A percentile compares a stretch with the other conserved stretches of the same genome.
Evolutionary conservation across 2,797 vertebrate genomes (phyloP).

Genomic region (Malurus splendens): DNA sequence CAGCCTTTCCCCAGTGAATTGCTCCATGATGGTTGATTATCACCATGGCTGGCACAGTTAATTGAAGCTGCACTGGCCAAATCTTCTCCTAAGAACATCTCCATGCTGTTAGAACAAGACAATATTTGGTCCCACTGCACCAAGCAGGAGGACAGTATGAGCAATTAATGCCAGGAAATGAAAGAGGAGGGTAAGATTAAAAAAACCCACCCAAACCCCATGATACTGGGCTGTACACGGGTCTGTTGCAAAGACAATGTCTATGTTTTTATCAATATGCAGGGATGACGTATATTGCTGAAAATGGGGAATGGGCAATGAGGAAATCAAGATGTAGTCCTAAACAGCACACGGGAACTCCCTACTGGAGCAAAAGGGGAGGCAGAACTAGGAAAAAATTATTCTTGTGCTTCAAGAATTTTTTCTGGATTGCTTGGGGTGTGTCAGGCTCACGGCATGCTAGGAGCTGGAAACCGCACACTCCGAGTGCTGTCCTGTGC

Average conservation of each 20-base stretch:
- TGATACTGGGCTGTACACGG: background rate
- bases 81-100: background rate
- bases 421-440: conserved; percentile 20
- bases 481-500: background rate
- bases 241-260: background rate
- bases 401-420: conserved; percentile 38
- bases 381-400: background rate
- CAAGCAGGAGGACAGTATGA: background rate
- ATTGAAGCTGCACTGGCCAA: background rate
- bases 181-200: background rate
- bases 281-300: background rate
- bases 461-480: background rate
- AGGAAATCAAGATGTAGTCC: background rate
- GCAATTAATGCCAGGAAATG: background rate
- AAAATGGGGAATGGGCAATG: background rate
- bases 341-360: background rate
- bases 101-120: background rate
- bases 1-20: background rate
- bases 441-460: background rate
- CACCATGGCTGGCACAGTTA: background rate
- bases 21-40: background rate
- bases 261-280: background rate
- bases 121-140: background rate
- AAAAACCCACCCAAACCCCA: background rate
- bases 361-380: background rate